Base-by-base conservation (phyloP, 2,797 vertebrate genomes). In the Zenarchopterus dispar region DNA sequence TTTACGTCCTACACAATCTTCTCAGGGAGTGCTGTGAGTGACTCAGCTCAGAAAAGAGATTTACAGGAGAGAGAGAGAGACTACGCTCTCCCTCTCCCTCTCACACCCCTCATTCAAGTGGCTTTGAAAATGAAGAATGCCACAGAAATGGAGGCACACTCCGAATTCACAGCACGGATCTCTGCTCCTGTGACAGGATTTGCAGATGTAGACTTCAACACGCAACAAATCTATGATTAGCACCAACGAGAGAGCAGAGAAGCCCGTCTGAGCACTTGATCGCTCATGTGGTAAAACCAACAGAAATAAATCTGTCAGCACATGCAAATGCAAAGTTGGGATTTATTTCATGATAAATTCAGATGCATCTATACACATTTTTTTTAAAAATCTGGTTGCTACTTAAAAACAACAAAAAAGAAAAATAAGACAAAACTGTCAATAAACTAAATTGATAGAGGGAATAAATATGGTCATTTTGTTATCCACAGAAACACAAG, bases 1-100 rank as follows among this genome's bases (percentile, higher is more conserved):
- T 80, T 81, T 62, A 78, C 69, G 58, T 33, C 77, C 70, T 42
- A 22, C 39, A 70, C 48, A 52, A 75, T 77, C 56, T 78, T 84
- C 80, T 77, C 85, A 85, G 62, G 72, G 64, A 65, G 26, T 36
- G 13, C 33, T 19, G 36, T 22, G 23, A 80, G 69, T 83, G 84
- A 87, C 67, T 84, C 67, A 81, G 66, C 58, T 42, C 60, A 58
- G 72, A 10, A 8, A 48, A 51, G n/a, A 70, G 52, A 56, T 33
- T 62, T 45, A 18, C 24, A 44, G 26, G 62, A 23, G 44, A 43
- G 45, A 8, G 3, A 43, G 45, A 8, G 3, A 51, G 52, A 80
- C 88, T 86, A 81, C 87, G 80, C 88, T 89, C 74, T 54, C 71
- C n/a, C 70, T 62, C 68, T 33, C 70, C 58, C 67, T 54, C 19